Evolutionary conservation across 2,888 invertebrate species (phyloP).

Genomic region (Eristalis arbustorum): DNA sequence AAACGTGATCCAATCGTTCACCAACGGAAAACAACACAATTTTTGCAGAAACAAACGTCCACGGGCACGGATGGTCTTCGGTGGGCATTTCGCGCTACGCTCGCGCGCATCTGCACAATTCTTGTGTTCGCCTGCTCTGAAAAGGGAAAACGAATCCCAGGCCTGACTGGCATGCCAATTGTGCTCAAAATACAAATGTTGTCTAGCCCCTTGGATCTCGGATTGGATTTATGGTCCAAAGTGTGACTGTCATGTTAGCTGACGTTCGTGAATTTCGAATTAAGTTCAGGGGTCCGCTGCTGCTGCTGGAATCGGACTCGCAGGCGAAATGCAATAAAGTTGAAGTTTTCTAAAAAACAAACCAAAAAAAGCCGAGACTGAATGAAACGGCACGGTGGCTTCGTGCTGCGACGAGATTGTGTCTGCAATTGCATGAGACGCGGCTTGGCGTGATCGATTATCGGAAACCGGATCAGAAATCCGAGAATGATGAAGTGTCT

Average conservation of each 20-base stretch:
- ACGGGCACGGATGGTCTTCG: background rate
- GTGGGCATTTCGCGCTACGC: background rate
- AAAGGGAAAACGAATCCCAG: constrained; percentile 57
- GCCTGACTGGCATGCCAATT: constrained; percentile 33
- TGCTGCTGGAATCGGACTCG: background rate
- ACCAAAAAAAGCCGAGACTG: constrained; percentile 18
- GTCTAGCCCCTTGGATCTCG: constrained; percentile 4
- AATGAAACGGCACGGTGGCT: constrained; percentile 13
- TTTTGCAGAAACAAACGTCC: background rate
- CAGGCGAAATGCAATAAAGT: constrained; percentile 17
- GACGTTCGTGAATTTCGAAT: constrained; percentile 55
- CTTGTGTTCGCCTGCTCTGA: constrained; percentile 36
- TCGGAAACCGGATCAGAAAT: background rate
- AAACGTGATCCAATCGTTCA: constrained; percentile 38
- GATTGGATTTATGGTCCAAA: constrained; percentile 40
- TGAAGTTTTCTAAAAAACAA: constrained; percentile 42
- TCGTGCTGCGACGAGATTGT: background rate
- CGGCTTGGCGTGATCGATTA: background rate
- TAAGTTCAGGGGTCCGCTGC: constrained; percentile 52
- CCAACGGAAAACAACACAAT: background rate
- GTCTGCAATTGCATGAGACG: background rate
- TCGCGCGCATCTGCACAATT: constrained; percentile 30
- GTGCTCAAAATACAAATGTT: constrained; percentile 12
- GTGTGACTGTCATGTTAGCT: constrained; percentile 48
- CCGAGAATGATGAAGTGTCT: background rate